A percentile compares a stretch with the other conserved stretches of the same genome.
Evolutionary conservation across 1,140 invertebrate species (phyloP).

Genomic region (Bombus breviceps): DNA sequence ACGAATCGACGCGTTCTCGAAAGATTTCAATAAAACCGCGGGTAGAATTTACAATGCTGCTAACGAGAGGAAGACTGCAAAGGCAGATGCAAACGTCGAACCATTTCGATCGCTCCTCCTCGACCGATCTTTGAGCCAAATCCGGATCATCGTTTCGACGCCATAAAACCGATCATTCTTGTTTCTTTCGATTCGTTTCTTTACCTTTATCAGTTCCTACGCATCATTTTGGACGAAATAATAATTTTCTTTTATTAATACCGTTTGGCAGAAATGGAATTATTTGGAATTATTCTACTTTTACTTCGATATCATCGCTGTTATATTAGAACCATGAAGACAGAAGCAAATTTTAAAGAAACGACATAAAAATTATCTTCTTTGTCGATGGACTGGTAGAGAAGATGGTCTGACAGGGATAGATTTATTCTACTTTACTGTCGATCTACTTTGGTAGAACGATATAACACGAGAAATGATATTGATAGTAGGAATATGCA

Average conservation of each 20-base stretch:
- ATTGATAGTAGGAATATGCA: background rate
- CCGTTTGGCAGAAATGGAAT: background rate
- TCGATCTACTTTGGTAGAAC: too few relatives aligned
- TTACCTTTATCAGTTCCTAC: background rate
- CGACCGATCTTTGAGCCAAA: background rate
- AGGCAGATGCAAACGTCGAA: slow-evolving; percentile 21
- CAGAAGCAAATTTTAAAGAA: too few relatives aligned
- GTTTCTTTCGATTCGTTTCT: background rate
- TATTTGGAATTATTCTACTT: background rate
- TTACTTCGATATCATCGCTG: background rate
- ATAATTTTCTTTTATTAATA: too few relatives aligned
- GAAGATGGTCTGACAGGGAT: background rate
- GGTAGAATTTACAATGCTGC: slow-evolving; percentile 31
- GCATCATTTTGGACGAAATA: background rate
- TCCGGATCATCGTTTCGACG: slow-evolving; percentile 26
- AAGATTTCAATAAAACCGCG: slow-evolving; percentile 42
- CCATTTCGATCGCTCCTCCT: slow-evolving; percentile 44
- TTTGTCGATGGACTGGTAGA: background rate
- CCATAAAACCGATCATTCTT: slow-evolving; percentile 27
- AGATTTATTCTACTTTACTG: background rate
- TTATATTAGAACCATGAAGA: background rate
- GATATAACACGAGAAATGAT: too few relatives aligned
- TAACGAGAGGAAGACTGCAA: slow-evolving; percentile 7
- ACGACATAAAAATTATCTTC: too few relatives aligned
- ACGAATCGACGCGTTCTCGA: slow-evolving; percentile 35